Percentiles rank a stretch among this genome's conserved stretches.
phyloP scores from a whole-genome alignment of 2,113 vertebrate species.

The Rhinogobius similis region DNA sequence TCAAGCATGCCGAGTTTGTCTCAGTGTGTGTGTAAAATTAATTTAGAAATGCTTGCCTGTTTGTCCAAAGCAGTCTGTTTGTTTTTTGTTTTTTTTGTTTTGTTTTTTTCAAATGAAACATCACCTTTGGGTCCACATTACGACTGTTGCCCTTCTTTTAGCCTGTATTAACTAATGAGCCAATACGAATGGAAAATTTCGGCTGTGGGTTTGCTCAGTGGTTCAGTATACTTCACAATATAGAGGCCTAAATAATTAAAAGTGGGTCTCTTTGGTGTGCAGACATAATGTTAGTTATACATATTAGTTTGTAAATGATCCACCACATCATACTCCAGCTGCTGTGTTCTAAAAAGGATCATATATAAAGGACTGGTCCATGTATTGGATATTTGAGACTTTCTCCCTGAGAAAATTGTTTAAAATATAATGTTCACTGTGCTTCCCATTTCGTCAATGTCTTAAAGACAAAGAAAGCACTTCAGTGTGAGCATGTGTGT shows the following conservation, averaged over 20 bases:
- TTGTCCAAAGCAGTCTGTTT: constrained; percentile 32
- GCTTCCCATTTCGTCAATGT: constrained; percentile 36
- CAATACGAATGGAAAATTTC: constrained; percentile 22
- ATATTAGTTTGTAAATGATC: neutral
- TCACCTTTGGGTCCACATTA: constrained; percentile 11
- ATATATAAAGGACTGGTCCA: constrained; percentile 32
- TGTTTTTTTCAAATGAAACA: constrained; percentile 20
- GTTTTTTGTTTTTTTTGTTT: too few relatives aligned
- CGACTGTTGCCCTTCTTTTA: constrained; percentile 28
- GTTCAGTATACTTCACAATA: constrained; percentile 18
- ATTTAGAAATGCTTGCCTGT: constrained; percentile 51
- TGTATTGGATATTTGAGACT: constrained; percentile 11
- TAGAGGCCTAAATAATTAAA: constrained; percentile 13
- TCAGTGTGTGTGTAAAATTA: constrained; percentile 48
- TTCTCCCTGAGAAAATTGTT: constrained; percentile 25
- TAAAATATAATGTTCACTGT: constrained; percentile 43
- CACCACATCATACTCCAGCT: neutral
- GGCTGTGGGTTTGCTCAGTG: constrained; percentile 18
- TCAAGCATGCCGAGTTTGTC: constrained; percentile 60
- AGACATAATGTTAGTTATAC: neutral
- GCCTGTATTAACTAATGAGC: constrained; percentile 26
- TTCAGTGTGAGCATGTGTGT: constrained; percentile 51
- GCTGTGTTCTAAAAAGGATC: constrained; percentile 2
- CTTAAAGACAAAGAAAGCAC: constrained; percentile 27
- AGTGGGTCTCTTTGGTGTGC: neutral